phyloP scores from a whole-genome alignment of 1,140 invertebrate genomes.

The Acarapis woodi region DNA sequence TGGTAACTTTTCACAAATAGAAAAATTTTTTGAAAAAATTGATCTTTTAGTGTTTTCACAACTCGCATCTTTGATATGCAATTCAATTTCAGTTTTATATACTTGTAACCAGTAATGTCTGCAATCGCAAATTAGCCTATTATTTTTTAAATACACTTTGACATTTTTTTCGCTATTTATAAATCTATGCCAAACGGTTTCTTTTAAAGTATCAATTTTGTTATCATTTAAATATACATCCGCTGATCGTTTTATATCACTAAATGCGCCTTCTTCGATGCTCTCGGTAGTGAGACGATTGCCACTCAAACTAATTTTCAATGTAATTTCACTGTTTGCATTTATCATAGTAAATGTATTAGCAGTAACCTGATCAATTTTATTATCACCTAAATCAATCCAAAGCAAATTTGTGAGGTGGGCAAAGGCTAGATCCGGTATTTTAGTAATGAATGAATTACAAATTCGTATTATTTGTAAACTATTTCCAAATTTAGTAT shows the following conservation, averaged over 20 bases:
- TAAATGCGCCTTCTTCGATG: background rate
- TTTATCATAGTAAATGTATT: background rate
- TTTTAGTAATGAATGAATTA: background rate
- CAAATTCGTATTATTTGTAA: background rate
- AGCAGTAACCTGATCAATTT: background rate
- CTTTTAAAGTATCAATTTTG: background rate
- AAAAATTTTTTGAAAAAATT: slow-evolving; percentile 1
- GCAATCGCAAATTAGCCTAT: background rate
- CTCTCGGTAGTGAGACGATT: background rate
- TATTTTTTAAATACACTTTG: background rate
- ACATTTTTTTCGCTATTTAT: background rate
- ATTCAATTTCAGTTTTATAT: background rate
- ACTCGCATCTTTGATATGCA: background rate
- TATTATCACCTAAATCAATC: slow-evolving; percentile 3
- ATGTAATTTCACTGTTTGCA: background rate
- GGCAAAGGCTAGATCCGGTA: background rate
- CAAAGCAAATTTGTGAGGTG: background rate
- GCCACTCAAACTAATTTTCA: background rate
- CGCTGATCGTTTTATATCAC: background rate
- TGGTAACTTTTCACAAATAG: background rate
- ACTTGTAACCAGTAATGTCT: background rate
- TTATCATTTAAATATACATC: background rate
- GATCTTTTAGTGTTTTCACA: background rate
- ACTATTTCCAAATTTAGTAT: background rate
- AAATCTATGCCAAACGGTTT: background rate